Conservation (phyloP, 2,888 invertebrate genomes). For the Clanis bilineata region DNA sequence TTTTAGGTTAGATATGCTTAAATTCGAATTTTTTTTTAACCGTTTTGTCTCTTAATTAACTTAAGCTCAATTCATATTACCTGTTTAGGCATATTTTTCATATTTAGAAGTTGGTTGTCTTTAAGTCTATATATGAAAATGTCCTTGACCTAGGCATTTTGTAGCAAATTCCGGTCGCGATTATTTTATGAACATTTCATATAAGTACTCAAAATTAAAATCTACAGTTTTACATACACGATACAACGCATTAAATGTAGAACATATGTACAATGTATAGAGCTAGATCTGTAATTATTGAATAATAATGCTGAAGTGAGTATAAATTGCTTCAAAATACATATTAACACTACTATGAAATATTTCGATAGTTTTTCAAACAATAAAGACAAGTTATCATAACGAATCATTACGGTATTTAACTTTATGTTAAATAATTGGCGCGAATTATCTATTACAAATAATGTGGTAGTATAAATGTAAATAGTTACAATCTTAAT, state of each 20-base stretch:
- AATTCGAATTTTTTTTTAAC: no score
- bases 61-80: no score
- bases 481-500: slow-evolving; percentile 19
- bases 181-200: neutral
- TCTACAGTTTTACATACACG: no score
- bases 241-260: no score
- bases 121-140: neutral
- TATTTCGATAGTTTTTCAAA: neutral
- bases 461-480: neutral
- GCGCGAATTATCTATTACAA: slow-evolving; percentile 23
- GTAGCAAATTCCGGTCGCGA: neutral
- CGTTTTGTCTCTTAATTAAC: no score
- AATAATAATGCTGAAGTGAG: no score
- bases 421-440: slow-evolving; percentile 5
- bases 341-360: neutral
- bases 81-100: no score
- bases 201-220: neutral
- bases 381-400: neutral
- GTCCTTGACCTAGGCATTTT: slow-evolving; percentile 5
- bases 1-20: no score
- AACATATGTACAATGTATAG: no score
- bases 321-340: no score
- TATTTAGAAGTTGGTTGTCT: neutral
- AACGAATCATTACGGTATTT: neutral
- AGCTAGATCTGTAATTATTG: no score